Evolutionary conservation across 1,140 invertebrate genomes (phyloP).

Genomic region (Myzus persicae): DNA sequence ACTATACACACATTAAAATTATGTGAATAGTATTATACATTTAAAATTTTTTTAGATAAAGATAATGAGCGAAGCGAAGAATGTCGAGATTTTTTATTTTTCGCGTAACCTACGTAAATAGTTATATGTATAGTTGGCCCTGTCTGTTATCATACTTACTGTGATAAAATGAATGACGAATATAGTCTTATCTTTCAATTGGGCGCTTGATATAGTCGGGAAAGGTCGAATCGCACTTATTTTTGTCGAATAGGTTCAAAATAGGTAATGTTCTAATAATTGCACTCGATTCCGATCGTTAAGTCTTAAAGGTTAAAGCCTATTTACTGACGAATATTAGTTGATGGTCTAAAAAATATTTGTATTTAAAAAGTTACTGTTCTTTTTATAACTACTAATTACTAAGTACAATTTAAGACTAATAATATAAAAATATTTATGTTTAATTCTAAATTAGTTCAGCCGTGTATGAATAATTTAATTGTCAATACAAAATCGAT

Average conservation of each 20-base stretch:
- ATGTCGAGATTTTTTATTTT: not conserved
- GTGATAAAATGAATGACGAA: not conserved
- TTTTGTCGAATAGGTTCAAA: not conserved
- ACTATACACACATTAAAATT: not conserved
- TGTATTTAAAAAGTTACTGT: not conserved
- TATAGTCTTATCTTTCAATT: not conserved
- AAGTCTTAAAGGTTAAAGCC: not conserved
- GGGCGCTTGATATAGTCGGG: not conserved
- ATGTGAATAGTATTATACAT: not conserved
- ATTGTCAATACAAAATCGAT: no score
- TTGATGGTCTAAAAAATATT: not conserved
- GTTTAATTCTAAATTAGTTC: no score
- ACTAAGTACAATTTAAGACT: no score
- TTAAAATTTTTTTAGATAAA: not conserved
- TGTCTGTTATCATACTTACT: not conserved
- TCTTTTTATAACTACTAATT: no score
- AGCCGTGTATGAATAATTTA: no score
- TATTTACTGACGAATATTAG: not conserved
- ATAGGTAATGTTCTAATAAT: not conserved
- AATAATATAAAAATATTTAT: no score
- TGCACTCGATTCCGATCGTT: not conserved
- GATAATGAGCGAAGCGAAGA: not conserved
- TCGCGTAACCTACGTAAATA: conserved; percentile 14
- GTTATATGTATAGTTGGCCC: conserved; percentile 3
- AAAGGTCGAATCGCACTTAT: not conserved